These are phyloP conservation scores for Callocephalon fimbriatum DNA, from an alignment of 2,113 vertebrate genomes.

Conservation along the genomic window DNA sequence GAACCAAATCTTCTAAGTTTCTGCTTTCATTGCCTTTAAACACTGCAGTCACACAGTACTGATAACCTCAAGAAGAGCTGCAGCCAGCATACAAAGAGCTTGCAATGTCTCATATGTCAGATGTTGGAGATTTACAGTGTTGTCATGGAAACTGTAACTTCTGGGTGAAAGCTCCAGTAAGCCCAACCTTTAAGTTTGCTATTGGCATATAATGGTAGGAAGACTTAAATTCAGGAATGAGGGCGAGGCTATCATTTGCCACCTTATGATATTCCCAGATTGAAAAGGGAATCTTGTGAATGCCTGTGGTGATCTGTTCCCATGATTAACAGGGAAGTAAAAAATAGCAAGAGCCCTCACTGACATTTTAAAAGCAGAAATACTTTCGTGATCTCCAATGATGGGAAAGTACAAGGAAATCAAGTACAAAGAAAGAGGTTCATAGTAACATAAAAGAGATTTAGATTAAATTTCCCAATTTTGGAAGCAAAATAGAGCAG, in stretches of 20 bases:
- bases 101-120: neutral
- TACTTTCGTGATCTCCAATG: neutral
- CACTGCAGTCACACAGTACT: neutral
- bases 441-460: neutral
- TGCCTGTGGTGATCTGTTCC: neutral
- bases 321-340: neutral
- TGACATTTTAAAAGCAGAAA: neutral
- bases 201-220: neutral
- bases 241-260: neutral
- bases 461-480: neutral
- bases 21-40: neutral
- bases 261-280: neutral
- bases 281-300: neutral
- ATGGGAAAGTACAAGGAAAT: neutral
- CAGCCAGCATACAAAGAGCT: neutral
- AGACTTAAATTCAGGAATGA: neutral
- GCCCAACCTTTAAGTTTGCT: neutral
- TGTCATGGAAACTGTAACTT: neutral
- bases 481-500: neutral
- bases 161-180: neutral
- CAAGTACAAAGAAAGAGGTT: neutral
- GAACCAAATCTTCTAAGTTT: neutral
- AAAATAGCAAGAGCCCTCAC: neutral
- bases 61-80: neutral
- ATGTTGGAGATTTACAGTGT: neutral